Evolutionary conservation across 2,888 invertebrate species (phyloP), one percentile per base, ranked within the genome.

Genomic region (Callyntrura sp.): DNA sequence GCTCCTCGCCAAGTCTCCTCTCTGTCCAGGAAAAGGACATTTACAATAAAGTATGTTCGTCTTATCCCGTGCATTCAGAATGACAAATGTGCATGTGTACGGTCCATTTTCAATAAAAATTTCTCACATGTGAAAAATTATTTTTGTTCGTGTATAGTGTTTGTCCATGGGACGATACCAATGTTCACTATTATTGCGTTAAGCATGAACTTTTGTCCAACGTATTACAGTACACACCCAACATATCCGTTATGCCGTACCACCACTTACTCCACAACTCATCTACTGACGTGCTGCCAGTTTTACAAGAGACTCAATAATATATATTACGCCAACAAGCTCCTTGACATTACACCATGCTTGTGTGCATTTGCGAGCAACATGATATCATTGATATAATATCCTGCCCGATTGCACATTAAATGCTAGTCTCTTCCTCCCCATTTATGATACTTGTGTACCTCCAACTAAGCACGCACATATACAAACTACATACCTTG

Each of bases 11-110:
- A 4, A 5, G 57, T 43, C 23, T 83, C 83, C 14, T 62, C n/a
- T 20, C 25, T 60, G 23, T 43, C 68, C 68, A 35, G 81, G 11
- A 79, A 35, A 35, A 35, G 68, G n/a, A 68, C 14, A 35, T 68
- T 68, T n/a, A 35, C 68, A 8, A 35, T 14, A 68, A 68, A 68
- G 6, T 2, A 25, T 17, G 2, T 62, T 62, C 23, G 14, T 14
- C 17, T 70, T 70, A 70, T 78, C 23, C 14, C 68, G 12, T 68
- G 25, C 28, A 25, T 87, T 81, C 81, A 82, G 48, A 60, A 82
- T 88, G 88, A 88, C 88, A 88, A 88, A 88, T 88, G 88, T 88
- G 43, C 82, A 81, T 73, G 88, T 60, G 35, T 43, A 81, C 73
- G 68, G 86, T 78, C 86, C 86, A 43, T 87, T 87, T 81, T 87